Evolutionary conservation across 1,140 invertebrate genomes (phyloP), one percentile per base, ranked within the genome.

Genomic region (Drosophila pectinifera): DNA sequence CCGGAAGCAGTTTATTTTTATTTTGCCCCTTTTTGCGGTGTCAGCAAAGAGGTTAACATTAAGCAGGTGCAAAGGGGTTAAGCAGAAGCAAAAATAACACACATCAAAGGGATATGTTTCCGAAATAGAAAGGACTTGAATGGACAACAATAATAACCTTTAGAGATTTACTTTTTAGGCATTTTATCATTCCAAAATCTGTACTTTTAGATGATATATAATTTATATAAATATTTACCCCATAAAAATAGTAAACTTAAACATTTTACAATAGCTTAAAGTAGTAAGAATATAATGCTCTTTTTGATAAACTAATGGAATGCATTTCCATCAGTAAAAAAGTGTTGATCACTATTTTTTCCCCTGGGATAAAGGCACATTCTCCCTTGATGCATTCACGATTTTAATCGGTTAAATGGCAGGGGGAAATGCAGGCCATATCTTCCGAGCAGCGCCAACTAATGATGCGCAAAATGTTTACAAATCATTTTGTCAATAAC

Each of bases 401-500:
- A 89, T 89, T 89, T 89, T 89, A 90, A 89, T 89, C 85, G 86
- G 69, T 89, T 89, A 89, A 89, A 88, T 88, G 72, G 72, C 57
- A 80, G 74, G 76, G 34, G 49, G 18, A 28, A 73, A 65, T 69
- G 72, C 73, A 78, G 46, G 58, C 65, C 58, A 72, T 82, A 63
- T 58, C 74, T 64, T 51, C 6, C 61, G 34, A 43, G 62, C 53
- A 74, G 79, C 74, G 65, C 68, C 74, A 86, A 79, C 84, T 89
- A 89, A 89, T 89, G 84, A 89, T 88, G 85, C 80, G 84, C 80
- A 89, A 89, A 89, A 89, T 89, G 85, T 89, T 89, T 89, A 89
- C 84, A 89, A 89, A 89, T 89, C 84, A 89, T 89, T 89, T 89
- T 89, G 84, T 89, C 84, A 89, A 89, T 89, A 89, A 78, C 85